Evolutionary conservation across 2,888 invertebrate species (phyloP), one percentile per base, ranked within the genome.

Genomic region (Aleiodes testaceus): DNA sequence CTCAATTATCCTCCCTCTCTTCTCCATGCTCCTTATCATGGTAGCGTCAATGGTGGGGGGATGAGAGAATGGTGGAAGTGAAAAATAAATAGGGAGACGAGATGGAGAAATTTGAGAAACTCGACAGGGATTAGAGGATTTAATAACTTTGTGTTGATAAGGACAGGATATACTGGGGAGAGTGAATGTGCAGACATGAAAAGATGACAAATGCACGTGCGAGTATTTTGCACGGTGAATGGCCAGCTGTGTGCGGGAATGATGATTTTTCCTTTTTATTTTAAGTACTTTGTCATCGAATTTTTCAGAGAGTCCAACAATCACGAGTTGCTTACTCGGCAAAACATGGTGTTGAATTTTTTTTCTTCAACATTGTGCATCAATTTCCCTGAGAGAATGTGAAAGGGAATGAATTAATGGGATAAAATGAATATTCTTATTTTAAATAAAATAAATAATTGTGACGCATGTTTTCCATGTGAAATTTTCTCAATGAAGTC

Each of bases 151-250:
- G n/a, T 36, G n/a, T 36, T 36, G 9, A 30, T 47, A 47, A 47
- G 16, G 18, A 69, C 22, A 61, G 55, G 55, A 68, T 59, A 65
- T 66, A 16, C 18, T 26, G 26, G 14, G 12, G 30, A 44, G 26
- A 44, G 26, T 26, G 45, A 20, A 30, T 68, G 59, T 59, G 53
- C 16, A 22, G 44, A 65, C 64, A 59, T 70, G 55, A 49, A 36
- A 50, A 66, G 47, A 66, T 70, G 55, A 53, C 49, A 30, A 44
- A 26, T 45, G 59, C 66, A 66, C 47, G 55, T 67, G 63, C 55
- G 20, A 50, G 16, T 70, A 49, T 70, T 70, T 70, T 59, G 66
- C 49, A 22, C 20, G 49, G 59, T 36, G 50, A 61, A 20, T 53
- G 52, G 53, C 5, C 11, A 36, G 18, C 36, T 16, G 16, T n/a